phyloP scores from a whole-genome alignment of 2,113 vertebrate genomes.

The Cavia aperea region DNA sequence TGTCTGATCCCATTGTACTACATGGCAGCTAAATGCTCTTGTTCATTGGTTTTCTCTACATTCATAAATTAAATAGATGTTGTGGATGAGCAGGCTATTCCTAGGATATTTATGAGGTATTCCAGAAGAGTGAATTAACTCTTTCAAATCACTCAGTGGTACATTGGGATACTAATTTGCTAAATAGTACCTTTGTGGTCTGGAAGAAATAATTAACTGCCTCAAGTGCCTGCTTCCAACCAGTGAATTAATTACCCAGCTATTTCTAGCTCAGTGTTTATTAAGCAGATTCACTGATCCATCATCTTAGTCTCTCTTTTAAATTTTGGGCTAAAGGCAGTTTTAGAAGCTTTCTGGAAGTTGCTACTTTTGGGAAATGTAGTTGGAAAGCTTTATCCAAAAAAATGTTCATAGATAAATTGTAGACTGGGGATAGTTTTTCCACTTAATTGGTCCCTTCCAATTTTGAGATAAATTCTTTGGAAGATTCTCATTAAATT shows the following conservation, averaged over 20 bases:
- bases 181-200: constrained; percentile 46
- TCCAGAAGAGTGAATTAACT: constrained; percentile 34
- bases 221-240: constrained; percentile 38
- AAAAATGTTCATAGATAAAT: not conserved
- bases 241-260: constrained; percentile 47
- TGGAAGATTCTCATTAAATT: constrained; percentile 18
- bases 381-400: constrained; percentile 4
- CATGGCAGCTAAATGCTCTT: rapidly evolving
- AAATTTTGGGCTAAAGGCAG: constrained; percentile 8
- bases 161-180: constrained; percentile 38
- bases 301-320: constrained; percentile 43
- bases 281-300: constrained; percentile 34
- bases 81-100: not conserved
- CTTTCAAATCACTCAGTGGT: constrained; percentile 21
- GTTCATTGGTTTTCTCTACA: not conserved
- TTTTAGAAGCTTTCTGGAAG: constrained; percentile 40
- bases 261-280: constrained; percentile 47
- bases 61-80: not conserved
- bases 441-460: not conserved
- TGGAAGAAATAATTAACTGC: constrained; percentile 51
- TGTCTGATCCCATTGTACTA: not conserved
- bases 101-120: not conserved
- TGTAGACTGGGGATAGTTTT: not conserved
- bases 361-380: not conserved
- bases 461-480: constrained; percentile 21